A percentile compares a stretch with the other conserved stretches of the same genome.
Conservation (phyloP, 2,797 vertebrate genomes). For the Bryconaethiops microstoma region DNA sequence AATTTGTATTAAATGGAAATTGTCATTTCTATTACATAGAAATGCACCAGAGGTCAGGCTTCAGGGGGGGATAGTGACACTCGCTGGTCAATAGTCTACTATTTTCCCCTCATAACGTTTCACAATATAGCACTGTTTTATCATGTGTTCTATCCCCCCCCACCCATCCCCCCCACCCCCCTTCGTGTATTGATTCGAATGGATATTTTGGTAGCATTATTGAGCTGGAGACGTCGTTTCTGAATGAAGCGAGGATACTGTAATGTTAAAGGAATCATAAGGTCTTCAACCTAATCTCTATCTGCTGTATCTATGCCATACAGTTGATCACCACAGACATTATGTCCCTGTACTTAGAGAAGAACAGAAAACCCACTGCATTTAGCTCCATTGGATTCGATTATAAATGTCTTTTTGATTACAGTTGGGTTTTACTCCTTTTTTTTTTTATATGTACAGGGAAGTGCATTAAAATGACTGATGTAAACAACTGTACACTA, state of each 20-base stretch:
- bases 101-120: background rate
- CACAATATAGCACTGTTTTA: constrained; percentile 16
- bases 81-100: background rate
- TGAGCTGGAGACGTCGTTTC: constrained; percentile 32
- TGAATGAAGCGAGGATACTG: constrained; percentile 4
- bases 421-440: too few relatives aligned
- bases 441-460: background rate
- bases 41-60: constrained; percentile 22
- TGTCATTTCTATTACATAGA: constrained; percentile 27
- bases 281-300: background rate
- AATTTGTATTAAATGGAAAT: background rate
- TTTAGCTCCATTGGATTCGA: too few relatives aligned
- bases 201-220: constrained; percentile 24
- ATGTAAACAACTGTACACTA: background rate
- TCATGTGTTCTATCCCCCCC: background rate
- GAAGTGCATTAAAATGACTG: background rate
- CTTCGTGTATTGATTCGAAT: background rate
- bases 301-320: background rate
- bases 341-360: background rate
- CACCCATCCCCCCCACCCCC: too few relatives aligned
- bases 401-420: too few relatives aligned
- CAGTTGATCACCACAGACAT: background rate
- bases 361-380: background rate
- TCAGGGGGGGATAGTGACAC: background rate
- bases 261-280: background rate